Conservation (phyloP, 2,113 vertebrate genomes). For the Pao palembangensis region DNA sequence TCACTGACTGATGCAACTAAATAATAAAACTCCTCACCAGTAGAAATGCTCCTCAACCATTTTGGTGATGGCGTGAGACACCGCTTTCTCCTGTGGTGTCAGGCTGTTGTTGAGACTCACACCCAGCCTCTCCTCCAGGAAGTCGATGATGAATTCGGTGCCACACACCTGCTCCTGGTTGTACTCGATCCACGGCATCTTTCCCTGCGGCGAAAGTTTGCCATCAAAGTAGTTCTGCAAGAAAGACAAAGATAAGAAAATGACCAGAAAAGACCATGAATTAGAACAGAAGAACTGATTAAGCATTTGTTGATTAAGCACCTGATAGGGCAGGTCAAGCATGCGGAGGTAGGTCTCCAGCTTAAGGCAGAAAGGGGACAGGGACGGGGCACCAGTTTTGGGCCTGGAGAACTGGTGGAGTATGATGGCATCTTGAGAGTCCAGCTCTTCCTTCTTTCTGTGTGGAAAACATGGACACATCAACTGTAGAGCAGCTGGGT, state of each 20-base stretch:
- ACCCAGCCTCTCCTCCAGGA: conserved; percentile 93
- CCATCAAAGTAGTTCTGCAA: conserved; percentile 96
- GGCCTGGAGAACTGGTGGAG: conserved; percentile 97
- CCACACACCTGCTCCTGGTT: conserved; percentile 91
- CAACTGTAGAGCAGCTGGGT: neutral
- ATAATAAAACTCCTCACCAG: conserved; percentile 78
- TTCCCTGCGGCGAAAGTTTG: conserved; percentile 95
- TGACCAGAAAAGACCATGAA: neutral
- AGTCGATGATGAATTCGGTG: conserved; percentile 96
- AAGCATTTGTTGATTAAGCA: conserved; percentile 49
- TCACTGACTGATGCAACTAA: neutral
- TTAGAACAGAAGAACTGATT: neutral
- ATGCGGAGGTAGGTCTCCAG: conserved; percentile 98
- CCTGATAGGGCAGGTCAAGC: conserved; percentile 96
- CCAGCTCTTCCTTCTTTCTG: conserved; percentile 96
- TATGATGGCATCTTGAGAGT: conserved; percentile 96
- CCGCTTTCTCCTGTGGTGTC: conserved; percentile 85
- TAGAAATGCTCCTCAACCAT: conserved; percentile 99
- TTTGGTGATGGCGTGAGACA: conserved; percentile 90
- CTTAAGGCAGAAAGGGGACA: conserved; percentile 97
- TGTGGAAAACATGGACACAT: conserved; percentile 1
- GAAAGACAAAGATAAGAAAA: neutral
- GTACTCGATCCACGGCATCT: conserved; percentile 99
- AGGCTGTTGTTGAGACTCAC: conserved; percentile 90
- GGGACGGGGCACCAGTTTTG: conserved; percentile 86